Base-by-base conservation (phyloP, 1,140 invertebrate species). In the Cherax destructor region DNA sequence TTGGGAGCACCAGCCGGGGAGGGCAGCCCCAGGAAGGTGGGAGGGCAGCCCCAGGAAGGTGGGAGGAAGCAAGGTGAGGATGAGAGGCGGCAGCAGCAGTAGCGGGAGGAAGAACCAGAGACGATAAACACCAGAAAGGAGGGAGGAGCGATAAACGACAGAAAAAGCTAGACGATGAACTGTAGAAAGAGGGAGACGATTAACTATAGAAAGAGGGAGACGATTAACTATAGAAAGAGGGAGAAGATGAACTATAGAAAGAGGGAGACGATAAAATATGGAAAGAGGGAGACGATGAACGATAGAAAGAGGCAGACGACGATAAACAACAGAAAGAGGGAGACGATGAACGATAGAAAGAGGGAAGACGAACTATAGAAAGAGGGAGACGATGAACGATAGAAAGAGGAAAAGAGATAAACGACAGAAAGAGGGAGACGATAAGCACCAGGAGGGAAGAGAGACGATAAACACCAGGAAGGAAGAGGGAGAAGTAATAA, bases 1-100 rank as follows among this genome's bases (percentile, higher is more conserved):
- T 89, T 89, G 87, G 65, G 79, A 41, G 49, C 47, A 50, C 47
- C n/a, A 59, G 13, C 49, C 10, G 21, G 59, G 47, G 56, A 81
- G 50, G 86, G 59, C 4, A 47, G 52, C 30, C 30, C 30, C 30
- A 41, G 30, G 30, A 41, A 41, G 30, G 30, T 41, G 30, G 21
- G 65, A 69, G 65, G 18, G 5, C 13, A 69, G 21, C 11, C 6
- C 3, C 3, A 24, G 13, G 11, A 24, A 24, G 18, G 5, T 24
- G 24, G 52, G 84, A 59, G 49, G 30, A 49, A 49, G 79, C 21
- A n/a, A 56, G 56, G 16, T 13, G 47, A 74, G n/a, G 87, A 13
- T n/a, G 49, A 50, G 69, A 61, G 50, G 30, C 10, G 24, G 87
- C 30, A 10, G 21, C 7, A 47, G 61, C 21, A n/a, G 50, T n/a